Conservation (phyloP, 2,888 invertebrate genomes). For the Brachypalpus laphriformis region DNA sequence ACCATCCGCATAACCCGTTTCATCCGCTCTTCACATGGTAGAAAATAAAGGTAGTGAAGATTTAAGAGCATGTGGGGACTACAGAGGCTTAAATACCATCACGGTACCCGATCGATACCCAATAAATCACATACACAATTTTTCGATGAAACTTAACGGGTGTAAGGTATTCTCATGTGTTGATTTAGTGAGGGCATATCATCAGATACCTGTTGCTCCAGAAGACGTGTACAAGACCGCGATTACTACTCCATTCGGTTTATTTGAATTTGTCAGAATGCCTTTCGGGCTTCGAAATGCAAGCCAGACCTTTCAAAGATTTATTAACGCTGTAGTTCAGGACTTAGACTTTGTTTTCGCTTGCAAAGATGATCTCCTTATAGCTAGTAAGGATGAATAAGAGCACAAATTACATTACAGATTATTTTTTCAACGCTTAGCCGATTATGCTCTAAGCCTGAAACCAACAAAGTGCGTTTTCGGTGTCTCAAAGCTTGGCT, state of each 20-base stretch:
- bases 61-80: conserved; percentile 41
- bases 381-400: conserved; percentile 63
- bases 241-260: conserved; percentile 78
- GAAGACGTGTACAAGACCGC: conserved; percentile 10
- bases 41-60: conserved; percentile 23
- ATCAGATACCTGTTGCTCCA: conserved; percentile 78
- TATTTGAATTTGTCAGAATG: conserved; percentile 78
- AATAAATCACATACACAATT: conserved; percentile 32
- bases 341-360: conserved; percentile 50
- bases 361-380: conserved; percentile 75
- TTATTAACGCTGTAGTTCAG: conserved; percentile 65
- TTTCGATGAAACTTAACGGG: conserved; percentile 9
- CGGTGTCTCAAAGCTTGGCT: conserved; percentile 54
- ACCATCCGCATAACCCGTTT: conserved; percentile 20
- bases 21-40: conserved; percentile 41
- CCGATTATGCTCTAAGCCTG: conserved; percentile 59
- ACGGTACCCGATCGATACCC: conserved; percentile 2
- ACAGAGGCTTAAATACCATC: conserved; percentile 18
- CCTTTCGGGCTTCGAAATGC: conserved; percentile 77
- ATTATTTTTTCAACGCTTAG: conserved; percentile 64
- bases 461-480: conserved; percentile 74
- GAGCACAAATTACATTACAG: conserved; percentile 75
- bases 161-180: conserved; percentile 37
- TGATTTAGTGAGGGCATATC: conserved; percentile 56
- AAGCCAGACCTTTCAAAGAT: conserved; percentile 44